Conservation (phyloP, 2,888 invertebrate species). For the Allolobophora icterica region DNA sequence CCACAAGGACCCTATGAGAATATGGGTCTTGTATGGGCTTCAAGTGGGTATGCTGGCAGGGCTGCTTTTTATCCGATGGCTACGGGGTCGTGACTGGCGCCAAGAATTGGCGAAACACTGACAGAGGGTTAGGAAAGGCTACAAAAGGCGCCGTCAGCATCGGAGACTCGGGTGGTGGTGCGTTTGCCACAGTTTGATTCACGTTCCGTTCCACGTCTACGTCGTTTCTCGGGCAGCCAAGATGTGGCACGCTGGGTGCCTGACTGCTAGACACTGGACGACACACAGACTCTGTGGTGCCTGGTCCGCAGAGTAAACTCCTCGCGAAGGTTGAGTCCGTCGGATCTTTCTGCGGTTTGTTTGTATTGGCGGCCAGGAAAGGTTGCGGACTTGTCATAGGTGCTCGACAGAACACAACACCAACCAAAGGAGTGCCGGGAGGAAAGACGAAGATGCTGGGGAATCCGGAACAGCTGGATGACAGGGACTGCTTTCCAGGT, state of each 20-base stretch:
- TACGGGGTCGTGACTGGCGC: background rate
- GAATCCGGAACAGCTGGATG: background rate
- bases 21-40: too few relatives aligned
- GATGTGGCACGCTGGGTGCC: background rate
- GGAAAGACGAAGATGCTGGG: conserved; percentile 5
- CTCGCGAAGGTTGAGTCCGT: background rate
- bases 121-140: background rate
- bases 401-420: background rate
- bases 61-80: background rate
- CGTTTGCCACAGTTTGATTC: background rate
- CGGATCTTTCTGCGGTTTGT: background rate
- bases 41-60: too few relatives aligned
- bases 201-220: background rate
- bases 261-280: background rate
- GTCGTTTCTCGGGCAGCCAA: too few relatives aligned
- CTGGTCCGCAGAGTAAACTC: background rate
- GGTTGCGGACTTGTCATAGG: background rate
- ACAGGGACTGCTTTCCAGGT: background rate
- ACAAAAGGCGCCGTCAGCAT: background rate
- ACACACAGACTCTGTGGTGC: background rate
- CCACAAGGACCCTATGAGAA: too few relatives aligned
- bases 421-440: background rate
- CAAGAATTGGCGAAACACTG: background rate
- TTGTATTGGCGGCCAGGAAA: background rate
- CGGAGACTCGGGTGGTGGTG: background rate